Evolutionary conservation across 2,113 vertebrate genomes (phyloP), one percentile per base, ranked within the genome.

Genomic region (Nematolebias whitei): DNA sequence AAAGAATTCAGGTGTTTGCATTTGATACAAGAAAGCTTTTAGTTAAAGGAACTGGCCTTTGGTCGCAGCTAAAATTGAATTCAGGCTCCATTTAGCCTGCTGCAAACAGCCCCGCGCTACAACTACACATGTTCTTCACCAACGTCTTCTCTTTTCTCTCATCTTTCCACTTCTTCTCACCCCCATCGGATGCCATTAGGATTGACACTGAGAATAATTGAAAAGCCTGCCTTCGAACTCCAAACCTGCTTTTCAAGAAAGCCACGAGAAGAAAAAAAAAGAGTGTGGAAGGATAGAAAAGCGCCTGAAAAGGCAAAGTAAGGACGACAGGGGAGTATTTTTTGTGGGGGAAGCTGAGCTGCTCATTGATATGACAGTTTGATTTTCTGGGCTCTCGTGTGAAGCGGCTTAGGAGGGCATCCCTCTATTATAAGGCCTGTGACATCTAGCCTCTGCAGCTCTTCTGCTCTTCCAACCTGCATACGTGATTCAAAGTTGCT

Each of bases 351-450:
- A 13, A 20, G 39, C 12, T 54, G 60, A 55, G 68, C 63, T 23
- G 57, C 66, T 87, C 79, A 89, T 91, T 91, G 88, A 90, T 87
- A 89, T 86, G 90, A 90, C 90, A 89, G 67, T 78, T 85, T 79
- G 88, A 90, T 90, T 90, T 89, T 87, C 86, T 76, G 62, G 82
- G 76, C 59, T 80, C 18, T 79, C 66, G 54, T 62, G 74, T 82
- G 86, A 86, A 76, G 81, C 74, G 39, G 84, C 84, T 89, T 88
- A 85, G 85, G 78, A 84, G 86, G 86, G 69, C 87, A 87, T 86
- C 84, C 85, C 78, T 78, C 87, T 67, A 82, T 90, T 84, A 82
- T 84, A 71, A 54, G 71, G 73, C 84, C 79, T 56, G 71, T 86
- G 84, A 87, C 86, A 89, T 85, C 84, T 80, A 78, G 73, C 84